phyloP scores from a whole-genome alignment of 53 echinoderm and acorn worm genomes.

The Echinometra lucunter region DNA sequence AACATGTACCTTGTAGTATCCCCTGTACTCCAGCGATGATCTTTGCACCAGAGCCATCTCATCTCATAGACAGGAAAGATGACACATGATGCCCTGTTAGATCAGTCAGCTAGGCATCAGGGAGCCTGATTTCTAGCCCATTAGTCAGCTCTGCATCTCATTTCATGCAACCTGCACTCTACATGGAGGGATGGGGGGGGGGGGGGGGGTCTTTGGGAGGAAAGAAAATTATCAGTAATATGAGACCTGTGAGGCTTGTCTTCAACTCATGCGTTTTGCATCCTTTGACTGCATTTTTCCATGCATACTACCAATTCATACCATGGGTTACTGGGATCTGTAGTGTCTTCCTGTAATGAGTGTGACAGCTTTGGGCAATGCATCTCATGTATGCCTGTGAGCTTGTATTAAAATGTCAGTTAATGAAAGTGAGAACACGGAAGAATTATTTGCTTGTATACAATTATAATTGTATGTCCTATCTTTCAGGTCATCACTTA shows the following conservation, averaged over 20 bases:
- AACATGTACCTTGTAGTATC: not conserved
- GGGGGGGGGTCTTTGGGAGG: not conserved
- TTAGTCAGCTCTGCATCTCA: conserved; percentile 55
- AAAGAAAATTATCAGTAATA: conserved; percentile 12
- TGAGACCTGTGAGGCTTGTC: conserved; percentile 32
- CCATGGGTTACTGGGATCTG: not conserved
- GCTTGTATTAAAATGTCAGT: not conserved
- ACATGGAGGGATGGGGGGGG: no score
- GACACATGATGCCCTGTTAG: conserved; percentile 20
- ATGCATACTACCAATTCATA: not conserved
- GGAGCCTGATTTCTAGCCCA: conserved; percentile 51
- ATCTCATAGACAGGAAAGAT: not conserved
- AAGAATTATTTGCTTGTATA: not conserved
- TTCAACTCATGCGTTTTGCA: conserved; percentile 12
- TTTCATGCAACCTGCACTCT: conserved; percentile 26
- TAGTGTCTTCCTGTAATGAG: not conserved
- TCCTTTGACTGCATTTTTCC: not conserved
- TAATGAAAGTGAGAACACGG: not conserved
- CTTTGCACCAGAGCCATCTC: not conserved
- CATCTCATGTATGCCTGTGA: not conserved
- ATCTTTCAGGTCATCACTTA: not conserved
- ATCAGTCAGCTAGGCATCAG: conserved; percentile 13
- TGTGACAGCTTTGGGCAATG: not conserved
- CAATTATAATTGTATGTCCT: no score
- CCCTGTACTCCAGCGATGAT: not conserved